A percentile compares a stretch with the other conserved stretches of the same genome.
phyloP scores from a whole-genome alignment of 2,797 vertebrate species.

The Coregonus suidteri region DNA sequence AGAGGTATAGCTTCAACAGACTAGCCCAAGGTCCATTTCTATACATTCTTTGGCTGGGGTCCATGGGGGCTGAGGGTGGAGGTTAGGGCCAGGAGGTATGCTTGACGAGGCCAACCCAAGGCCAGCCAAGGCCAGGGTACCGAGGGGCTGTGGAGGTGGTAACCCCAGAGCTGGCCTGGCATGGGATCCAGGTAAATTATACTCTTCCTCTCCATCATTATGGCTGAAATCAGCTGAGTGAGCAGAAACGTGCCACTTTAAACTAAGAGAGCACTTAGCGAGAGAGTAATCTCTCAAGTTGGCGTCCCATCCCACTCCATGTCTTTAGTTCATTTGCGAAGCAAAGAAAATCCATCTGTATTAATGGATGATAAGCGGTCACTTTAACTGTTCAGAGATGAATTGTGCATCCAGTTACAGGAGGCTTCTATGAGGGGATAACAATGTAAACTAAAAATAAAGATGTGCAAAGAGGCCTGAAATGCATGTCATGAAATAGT shows the following conservation, averaged over 20 bases:
- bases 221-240: conserved; percentile 22
- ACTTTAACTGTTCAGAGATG: background rate
- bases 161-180: conserved; percentile 27
- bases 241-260: conserved; percentile 5
- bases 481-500: background rate
- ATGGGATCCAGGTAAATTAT: conserved; percentile 41
- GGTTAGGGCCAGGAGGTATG: conserved; percentile 6
- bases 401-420: conserved; percentile 1
- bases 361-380: background rate
- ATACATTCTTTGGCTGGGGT: conserved; percentile 37
- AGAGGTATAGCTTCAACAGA: conserved; percentile 10
- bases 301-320: background rate
- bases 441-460: background rate
- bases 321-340: background rate
- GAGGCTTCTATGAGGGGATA: background rate
- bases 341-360: background rate
- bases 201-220: conserved; percentile 30
- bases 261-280: background rate
- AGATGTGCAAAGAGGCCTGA: background rate
- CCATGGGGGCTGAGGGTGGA: conserved; percentile 7
- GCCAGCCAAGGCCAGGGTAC: conserved; percentile 44
- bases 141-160: conserved; percentile 19
- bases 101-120: conserved; percentile 43
- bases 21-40: conserved; percentile 5
- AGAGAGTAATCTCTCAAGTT: background rate